Evolutionary conservation across 1,140 invertebrate genomes (phyloP).

Genomic region (Drosophila mojavensis): DNA sequence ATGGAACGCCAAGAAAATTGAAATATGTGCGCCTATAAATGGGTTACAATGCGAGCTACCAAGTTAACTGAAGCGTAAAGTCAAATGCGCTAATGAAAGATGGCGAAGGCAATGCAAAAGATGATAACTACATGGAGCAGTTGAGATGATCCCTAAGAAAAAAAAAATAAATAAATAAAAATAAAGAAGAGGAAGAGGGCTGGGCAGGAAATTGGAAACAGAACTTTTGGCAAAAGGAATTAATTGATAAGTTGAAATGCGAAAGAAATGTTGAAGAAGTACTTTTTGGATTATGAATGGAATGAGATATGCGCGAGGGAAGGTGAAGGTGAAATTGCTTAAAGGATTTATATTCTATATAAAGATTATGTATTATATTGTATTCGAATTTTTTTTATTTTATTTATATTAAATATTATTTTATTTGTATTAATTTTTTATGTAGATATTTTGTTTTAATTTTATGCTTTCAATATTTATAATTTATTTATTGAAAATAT

Average conservation of each 20-base stretch:
- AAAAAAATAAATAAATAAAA: too few species aligned
- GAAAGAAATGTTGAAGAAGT: constrained; percentile 12
- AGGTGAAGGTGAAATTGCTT: too few species aligned
- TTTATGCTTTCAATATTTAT: too few species aligned
- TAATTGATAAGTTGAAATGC: constrained; percentile 43
- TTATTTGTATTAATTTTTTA: too few species aligned
- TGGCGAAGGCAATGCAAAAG: constrained; percentile 39
- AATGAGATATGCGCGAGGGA: not conserved
- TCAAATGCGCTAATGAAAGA: constrained; percentile 58
- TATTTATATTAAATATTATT: too few species aligned
- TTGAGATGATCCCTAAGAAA: constrained; percentile 27
- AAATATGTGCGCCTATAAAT: constrained; percentile 76
- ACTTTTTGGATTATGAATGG: constrained; percentile 4
- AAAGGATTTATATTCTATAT: too few species aligned
- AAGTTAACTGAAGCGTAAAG: constrained; percentile 53
- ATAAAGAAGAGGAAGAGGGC: too few species aligned
- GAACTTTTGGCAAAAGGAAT: constrained; percentile 29
- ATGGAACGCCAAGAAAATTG: constrained; percentile 57
- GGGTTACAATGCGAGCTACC: constrained; percentile 56
- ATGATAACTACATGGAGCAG: constrained; percentile 36
- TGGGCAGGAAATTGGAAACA: constrained; percentile 23
- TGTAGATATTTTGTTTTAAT: too few species aligned
- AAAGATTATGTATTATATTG: too few species aligned
- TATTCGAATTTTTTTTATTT: too few species aligned
- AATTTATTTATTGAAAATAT: too few species aligned